A percentile compares a stretch with the other conserved stretches of the same genome.
phyloP scores from a whole-genome alignment of 2,797 vertebrate species.

The Lophotriccus pileatus region DNA sequence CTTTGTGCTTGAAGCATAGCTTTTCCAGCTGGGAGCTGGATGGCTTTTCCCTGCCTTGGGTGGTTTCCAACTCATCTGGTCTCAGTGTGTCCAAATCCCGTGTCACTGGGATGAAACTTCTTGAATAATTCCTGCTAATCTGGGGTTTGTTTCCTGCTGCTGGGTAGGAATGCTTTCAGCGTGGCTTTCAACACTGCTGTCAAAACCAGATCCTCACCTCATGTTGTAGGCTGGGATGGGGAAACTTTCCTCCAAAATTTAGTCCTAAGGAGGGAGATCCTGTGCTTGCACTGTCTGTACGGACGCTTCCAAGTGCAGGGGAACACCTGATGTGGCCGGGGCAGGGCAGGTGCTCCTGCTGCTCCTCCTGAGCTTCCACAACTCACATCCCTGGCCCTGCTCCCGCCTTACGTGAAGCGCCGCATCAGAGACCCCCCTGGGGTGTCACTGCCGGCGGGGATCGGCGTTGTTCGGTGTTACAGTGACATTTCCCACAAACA shows the following conservation, averaged over 20 bases:
- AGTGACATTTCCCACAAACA: not conserved
- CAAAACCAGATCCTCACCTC: not conserved
- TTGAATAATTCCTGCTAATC: not conserved
- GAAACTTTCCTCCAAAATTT: not conserved
- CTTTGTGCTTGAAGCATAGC: fast-evolving
- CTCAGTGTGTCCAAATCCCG: not conserved
- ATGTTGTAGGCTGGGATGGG: not conserved
- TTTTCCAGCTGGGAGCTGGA: not conserved
- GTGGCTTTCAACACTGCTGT: not conserved
- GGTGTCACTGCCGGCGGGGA: not conserved
- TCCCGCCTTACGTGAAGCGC: not conserved
- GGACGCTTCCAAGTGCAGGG: fast-evolving
- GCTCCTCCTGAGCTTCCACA: not conserved
- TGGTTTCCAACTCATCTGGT: not conserved
- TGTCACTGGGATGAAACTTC: not conserved
- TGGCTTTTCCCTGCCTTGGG: not conserved
- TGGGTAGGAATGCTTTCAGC: not conserved
- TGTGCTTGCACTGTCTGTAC: fast-evolving
- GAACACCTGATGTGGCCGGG: not conserved
- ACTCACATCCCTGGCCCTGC: not conserved
- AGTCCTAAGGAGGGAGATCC: not conserved
- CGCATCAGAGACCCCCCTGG: not conserved
- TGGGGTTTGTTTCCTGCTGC: not conserved
- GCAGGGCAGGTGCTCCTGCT: not conserved
- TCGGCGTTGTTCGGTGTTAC: not conserved